phyloP scores from a whole-genome alignment of 2,888 invertebrate genomes.

The Beris morrisii region DNA sequence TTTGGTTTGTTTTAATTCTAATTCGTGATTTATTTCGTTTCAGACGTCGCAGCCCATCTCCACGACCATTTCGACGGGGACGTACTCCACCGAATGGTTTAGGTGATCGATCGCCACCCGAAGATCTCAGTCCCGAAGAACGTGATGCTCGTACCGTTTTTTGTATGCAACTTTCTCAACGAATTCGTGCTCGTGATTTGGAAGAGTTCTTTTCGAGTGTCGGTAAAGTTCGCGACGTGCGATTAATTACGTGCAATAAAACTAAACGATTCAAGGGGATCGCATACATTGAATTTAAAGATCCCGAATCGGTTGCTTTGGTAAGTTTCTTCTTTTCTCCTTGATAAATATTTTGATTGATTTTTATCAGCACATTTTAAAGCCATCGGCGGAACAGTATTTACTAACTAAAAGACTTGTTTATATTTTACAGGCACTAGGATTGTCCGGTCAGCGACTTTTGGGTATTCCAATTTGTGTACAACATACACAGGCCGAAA shows the following conservation, averaged over 20 bases:
- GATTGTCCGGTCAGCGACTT: slow-evolving; percentile 92
- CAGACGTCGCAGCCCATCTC: slow-evolving; percentile 55
- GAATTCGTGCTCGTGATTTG: slow-evolving; percentile 89
- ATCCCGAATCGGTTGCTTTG: slow-evolving; percentile 94
- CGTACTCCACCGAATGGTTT: slow-evolving; percentile 59
- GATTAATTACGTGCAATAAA: slow-evolving; percentile 98
- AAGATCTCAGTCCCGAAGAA: slow-evolving; percentile 92
- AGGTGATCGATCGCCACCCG: slow-evolving; percentile 63
- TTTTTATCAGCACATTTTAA: too few relatives aligned
- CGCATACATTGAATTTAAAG: slow-evolving; percentile 99
- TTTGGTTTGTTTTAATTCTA: not conserved
- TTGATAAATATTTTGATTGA: too few relatives aligned
- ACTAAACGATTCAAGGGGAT: slow-evolving; percentile 98
- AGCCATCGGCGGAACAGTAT: too few relatives aligned
- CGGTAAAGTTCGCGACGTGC: slow-evolving; percentile 96
- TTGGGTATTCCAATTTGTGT: slow-evolving; percentile 96
- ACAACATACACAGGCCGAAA: slow-evolving; percentile 95
- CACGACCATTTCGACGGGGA: slow-evolving; percentile 53
- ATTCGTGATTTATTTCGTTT: slow-evolving; percentile 32
- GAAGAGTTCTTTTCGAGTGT: slow-evolving; percentile 99
- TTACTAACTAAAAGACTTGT: too few relatives aligned
- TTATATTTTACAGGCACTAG: slow-evolving; percentile 73
- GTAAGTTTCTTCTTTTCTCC: slow-evolving; percentile 60
- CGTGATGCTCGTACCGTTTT: slow-evolving; percentile 98
- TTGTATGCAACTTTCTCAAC: slow-evolving; percentile 96